phyloP scores from a whole-genome alignment of 2,797 vertebrate species.

The Menidia menidia region DNA sequence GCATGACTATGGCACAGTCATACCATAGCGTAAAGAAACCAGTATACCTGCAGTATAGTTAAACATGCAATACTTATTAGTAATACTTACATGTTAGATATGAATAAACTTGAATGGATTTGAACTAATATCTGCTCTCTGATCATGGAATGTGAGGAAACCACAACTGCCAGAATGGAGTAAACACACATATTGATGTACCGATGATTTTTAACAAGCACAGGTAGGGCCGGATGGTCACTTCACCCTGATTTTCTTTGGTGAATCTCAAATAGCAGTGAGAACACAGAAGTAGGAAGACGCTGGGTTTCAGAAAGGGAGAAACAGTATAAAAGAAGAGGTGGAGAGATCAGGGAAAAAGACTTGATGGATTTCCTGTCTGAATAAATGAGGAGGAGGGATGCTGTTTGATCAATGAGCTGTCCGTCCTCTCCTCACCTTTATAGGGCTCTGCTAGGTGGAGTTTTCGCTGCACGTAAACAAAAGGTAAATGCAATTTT shows the following conservation, averaged over 20 bases:
- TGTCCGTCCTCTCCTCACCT: conserved; percentile 60
- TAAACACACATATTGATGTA: background rate
- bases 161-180: background rate
- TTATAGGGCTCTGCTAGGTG: conserved; percentile 43
- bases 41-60: background rate
- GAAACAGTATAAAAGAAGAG: conserved; percentile 54
- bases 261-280: conserved; percentile 31
- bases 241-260: conserved; percentile 24
- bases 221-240: conserved; percentile 12
- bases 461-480: conserved; percentile 58
- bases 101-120: background rate
- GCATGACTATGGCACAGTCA: too few species aligned
- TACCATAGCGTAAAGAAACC: too few species aligned
- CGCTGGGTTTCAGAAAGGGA: conserved; percentile 36
- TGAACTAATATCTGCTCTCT: background rate
- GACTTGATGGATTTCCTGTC: conserved; percentile 83
- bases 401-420: conserved; percentile 83
- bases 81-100: background rate
- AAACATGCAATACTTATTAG: background rate
- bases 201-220: conserved; percentile 38
- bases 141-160: conserved; percentile 2
- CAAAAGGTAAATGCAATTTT: conserved; percentile 55
- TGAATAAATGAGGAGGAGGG: conserved; percentile 79
- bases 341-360: conserved; percentile 73
- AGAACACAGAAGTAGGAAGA: conserved; percentile 33